Conservation (phyloP, 2,888 invertebrate species). For the Polylopha cassiicola region DNA sequence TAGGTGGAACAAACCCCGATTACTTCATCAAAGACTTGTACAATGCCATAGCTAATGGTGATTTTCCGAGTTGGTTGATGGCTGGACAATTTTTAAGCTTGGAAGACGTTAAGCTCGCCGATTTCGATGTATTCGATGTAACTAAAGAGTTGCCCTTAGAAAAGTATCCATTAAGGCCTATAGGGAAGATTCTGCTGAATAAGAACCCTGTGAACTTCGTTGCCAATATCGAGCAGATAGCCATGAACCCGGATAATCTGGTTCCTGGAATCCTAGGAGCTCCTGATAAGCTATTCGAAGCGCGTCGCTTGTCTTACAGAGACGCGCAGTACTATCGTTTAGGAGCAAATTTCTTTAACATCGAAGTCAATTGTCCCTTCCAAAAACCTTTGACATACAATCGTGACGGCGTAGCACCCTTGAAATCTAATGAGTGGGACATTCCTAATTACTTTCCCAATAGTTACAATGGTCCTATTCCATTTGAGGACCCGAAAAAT, state of each 20-base stretch:
- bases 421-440: conserved; percentile 84
- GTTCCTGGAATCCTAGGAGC: conserved; percentile 92
- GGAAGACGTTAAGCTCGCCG: conserved; percentile 84
- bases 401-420: conserved; percentile 86
- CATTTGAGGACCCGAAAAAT: conserved; percentile 74
- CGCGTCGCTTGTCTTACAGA: conserved; percentile 86
- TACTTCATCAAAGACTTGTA: conserved; percentile 90
- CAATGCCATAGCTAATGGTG: conserved; percentile 86
- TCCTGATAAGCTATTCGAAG: conserved; percentile 91
- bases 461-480: conserved; percentile 89
- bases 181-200: conserved; percentile 88
- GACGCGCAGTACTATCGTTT: conserved; percentile 90
- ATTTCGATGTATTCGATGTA: conserved; percentile 92
- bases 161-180: conserved; percentile 87
- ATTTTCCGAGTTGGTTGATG: conserved; percentile 85
- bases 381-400: conserved; percentile 82
- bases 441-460: conserved; percentile 96
- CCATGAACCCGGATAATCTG: conserved; percentile 89
- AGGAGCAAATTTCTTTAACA: conserved; percentile 90
- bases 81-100: conserved; percentile 89
- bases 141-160: conserved; percentile 88
- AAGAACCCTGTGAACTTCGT: conserved; percentile 92
- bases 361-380: conserved; percentile 94
- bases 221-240: conserved; percentile 91
- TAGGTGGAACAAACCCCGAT: conserved; percentile 87